A percentile compares a stretch with the other conserved stretches of the same genome.
These are phyloP conservation scores for Schrankia costaestrigalis DNA, from an alignment of 2,888 invertebrate species.

Conservation along the genomic window DNA sequence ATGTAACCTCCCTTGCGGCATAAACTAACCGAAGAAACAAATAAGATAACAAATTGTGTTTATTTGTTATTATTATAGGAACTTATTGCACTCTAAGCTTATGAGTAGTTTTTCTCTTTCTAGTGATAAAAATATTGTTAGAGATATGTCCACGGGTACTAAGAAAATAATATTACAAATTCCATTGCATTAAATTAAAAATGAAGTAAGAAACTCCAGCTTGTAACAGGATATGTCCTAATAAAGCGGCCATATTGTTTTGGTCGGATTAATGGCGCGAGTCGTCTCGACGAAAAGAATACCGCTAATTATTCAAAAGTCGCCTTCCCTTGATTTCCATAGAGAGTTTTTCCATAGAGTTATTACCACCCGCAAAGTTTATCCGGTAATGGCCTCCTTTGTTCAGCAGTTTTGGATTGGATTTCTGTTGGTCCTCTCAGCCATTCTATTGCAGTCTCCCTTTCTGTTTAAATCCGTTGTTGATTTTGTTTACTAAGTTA, in stretches of 20 bases:
- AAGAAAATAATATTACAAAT: too few species aligned
- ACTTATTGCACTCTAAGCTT: too few species aligned
- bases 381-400: constrained; percentile 67
- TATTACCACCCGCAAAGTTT: constrained; percentile 60
- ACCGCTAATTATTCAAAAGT: constrained; percentile 78
- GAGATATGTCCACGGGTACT: too few species aligned
- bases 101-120: too few species aligned
- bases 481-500: constrained; percentile 57
- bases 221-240: constrained; percentile 63
- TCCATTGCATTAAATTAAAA: neutral
- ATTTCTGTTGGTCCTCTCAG: constrained; percentile 59
- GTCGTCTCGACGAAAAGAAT: constrained; percentile 68
- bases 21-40: too few species aligned
- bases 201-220: constrained; percentile 1
- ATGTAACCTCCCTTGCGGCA: too few species aligned
- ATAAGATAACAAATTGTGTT: too few species aligned
- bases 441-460: constrained; percentile 52
- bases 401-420: constrained; percentile 63
- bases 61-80: too few species aligned
- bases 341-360: constrained; percentile 58
- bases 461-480: constrained; percentile 49
- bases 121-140: too few species aligned
- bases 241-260: constrained; percentile 72
- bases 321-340: constrained; percentile 74
- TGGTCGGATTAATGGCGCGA: constrained; percentile 60